Conservation (phyloP, 1,140 invertebrate species). For the Ladona fulva region DNA sequence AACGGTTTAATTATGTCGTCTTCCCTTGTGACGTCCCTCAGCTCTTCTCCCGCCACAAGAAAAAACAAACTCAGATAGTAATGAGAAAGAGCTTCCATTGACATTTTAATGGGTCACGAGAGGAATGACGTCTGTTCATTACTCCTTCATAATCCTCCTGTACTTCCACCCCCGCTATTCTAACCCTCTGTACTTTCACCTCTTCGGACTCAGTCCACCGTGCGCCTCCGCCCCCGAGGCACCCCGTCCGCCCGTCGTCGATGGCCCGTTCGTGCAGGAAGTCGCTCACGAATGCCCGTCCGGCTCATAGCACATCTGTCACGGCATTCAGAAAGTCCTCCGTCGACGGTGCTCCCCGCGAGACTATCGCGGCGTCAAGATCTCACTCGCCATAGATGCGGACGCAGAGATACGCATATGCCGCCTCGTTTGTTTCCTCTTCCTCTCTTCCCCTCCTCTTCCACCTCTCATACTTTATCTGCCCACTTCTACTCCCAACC, state of each 20-base stretch:
- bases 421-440: slow-evolving; percentile 2
- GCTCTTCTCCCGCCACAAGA: too few relatives aligned
- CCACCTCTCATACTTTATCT: not conserved
- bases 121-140: not conserved
- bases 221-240: not conserved
- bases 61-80: too few relatives aligned
- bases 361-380: not conserved
- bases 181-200: not conserved
- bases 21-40: too few relatives aligned
- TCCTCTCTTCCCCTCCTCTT: not conserved
- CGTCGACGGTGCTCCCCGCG: not conserved
- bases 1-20: too few relatives aligned
- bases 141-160: not conserved
- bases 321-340: not conserved
- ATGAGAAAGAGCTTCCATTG: too few relatives aligned
- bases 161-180: not conserved
- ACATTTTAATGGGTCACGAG: too few relatives aligned
- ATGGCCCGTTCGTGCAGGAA: slow-evolving; percentile 6
- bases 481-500: not conserved
- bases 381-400: not conserved
- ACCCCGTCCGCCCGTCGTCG: not conserved
- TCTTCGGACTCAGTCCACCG: not conserved
- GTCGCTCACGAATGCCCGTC: not conserved
- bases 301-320: not conserved
- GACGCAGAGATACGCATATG: not conserved